Evolutionary conservation across 2,113 vertebrate species (phyloP).

Genomic region (Nibea coibor): DNA sequence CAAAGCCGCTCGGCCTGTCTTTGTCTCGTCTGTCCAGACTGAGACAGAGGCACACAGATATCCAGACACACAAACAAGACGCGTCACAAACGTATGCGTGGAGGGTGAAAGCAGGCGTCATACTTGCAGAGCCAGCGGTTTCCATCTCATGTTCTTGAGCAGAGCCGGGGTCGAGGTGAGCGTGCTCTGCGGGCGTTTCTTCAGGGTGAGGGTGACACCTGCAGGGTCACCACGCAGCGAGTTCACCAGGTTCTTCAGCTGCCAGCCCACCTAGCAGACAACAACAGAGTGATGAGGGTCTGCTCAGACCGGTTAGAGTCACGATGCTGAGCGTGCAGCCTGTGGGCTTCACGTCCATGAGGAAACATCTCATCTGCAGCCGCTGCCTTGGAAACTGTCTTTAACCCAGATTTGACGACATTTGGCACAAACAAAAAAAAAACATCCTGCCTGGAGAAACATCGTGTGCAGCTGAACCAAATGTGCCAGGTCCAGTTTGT

Average conservation of each 20-base stretch:
- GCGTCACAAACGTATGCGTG: slow-evolving; percentile 4
- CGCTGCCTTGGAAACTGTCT: slow-evolving; percentile 56
- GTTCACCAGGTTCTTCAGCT: slow-evolving; percentile 86
- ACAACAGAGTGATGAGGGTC: slow-evolving; percentile 1
- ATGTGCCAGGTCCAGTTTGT: slow-evolving; percentile 73
- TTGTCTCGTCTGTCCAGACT: neutral
- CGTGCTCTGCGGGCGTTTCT: slow-evolving; percentile 87
- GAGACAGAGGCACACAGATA: slow-evolving; percentile 33
- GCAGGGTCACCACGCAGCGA: slow-evolving; percentile 84
- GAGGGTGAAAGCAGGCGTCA: slow-evolving; percentile 24
- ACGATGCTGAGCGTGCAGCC: slow-evolving; percentile 11
- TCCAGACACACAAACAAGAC: slow-evolving; percentile 29
- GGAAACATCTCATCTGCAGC: slow-evolving; percentile 31
- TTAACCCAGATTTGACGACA: slow-evolving; percentile 67
- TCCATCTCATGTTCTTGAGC: slow-evolving; percentile 88
- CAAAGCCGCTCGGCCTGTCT: too few relatives aligned
- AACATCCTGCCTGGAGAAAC: slow-evolving; percentile 51
- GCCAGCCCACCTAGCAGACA: slow-evolving; percentile 84
- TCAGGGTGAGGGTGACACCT: slow-evolving; percentile 84
- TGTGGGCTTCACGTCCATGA: slow-evolving; percentile 12
- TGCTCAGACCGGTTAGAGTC: neutral
- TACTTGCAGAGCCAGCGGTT: slow-evolving; percentile 86
- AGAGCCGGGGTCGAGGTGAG: slow-evolving; percentile 85
- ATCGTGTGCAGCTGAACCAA: slow-evolving; percentile 63
- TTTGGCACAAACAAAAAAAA: slow-evolving; percentile 46